phyloP scores from a whole-genome alignment of 2,888 invertebrate species.

The Anoplius nigerrimus region DNA sequence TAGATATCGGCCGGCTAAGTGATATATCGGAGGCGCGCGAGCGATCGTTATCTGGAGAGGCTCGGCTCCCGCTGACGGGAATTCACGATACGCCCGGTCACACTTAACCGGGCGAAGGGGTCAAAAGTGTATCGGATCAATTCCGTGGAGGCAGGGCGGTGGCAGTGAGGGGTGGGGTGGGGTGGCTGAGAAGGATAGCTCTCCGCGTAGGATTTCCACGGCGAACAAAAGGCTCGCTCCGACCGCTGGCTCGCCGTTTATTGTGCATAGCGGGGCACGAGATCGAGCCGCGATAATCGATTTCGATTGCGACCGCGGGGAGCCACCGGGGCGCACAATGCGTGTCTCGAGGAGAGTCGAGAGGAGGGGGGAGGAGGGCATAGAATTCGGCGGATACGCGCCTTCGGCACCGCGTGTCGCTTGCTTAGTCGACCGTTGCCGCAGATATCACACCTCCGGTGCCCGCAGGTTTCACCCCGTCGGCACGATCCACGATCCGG shows the following conservation, averaged over 20 bases:
- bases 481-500: too few species aligned
- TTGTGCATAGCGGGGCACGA: conserved; percentile 15
- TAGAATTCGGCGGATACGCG: conserved; percentile 3
- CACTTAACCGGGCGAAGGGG: conserved; percentile 15
- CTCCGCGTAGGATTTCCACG: conserved; percentile 3
- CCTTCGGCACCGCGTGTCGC: neutral
- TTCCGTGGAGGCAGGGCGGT: conserved; percentile 14
- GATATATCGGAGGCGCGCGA: too few species aligned
- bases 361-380: too few species aligned
- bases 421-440: neutral
- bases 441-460: too few species aligned
- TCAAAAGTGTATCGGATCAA: conserved; percentile 31
- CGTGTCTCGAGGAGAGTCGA: neutral
- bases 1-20: too few species aligned
- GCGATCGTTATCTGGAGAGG: too few species aligned
- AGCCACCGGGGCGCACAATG: conserved; percentile 30
- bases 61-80: neutral
- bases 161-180: too few species aligned
- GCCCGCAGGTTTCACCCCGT: too few species aligned
- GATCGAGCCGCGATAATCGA: conserved; percentile 40
- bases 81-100: neutral
- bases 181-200: too few species aligned
- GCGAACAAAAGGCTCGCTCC: conserved; percentile 31
- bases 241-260: conserved; percentile 7
- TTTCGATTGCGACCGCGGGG: conserved; percentile 25